These are phyloP conservation scores for Torymus texanus DNA, from an alignment of 2,888 invertebrate species.

Conservation along the genomic window DNA sequence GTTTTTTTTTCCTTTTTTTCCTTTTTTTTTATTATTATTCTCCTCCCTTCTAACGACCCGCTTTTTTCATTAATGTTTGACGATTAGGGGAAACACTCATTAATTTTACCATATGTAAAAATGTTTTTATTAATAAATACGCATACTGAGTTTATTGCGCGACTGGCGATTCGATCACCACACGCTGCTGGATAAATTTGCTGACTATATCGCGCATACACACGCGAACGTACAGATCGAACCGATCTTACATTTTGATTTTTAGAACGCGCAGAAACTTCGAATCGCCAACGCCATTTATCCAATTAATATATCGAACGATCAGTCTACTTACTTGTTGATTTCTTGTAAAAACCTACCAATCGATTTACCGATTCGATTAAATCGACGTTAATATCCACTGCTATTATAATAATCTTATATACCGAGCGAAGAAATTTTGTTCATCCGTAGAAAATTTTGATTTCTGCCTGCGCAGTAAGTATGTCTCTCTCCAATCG, in stretches of 20 bases:
- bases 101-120: conserved; percentile 9
- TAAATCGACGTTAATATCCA: conserved; percentile 46
- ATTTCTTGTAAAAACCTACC: conserved; percentile 34
- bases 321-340: conserved; percentile 56
- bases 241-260: conserved; percentile 4
- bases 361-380: conserved; percentile 58
- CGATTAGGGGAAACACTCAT: conserved; percentile 51
- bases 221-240: too few relatives aligned
- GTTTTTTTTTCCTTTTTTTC: conserved; percentile 5
- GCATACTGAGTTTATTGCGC: conserved; percentile 25
- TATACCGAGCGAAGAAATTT: conserved; percentile 9
- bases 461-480: not conserved
- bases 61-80: conserved; percentile 30
- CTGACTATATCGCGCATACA: too few relatives aligned
- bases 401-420: not conserved
- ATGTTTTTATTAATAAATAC: conserved; percentile 32
- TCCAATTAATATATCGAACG: conserved; percentile 55
- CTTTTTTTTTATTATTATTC: too few relatives aligned
- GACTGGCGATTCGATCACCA: conserved; percentile 39
- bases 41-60: conserved; percentile 46
- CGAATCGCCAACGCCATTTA: conserved; percentile 36
- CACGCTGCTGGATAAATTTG: not conserved
- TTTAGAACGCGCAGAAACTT: not conserved
- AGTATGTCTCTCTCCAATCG: too few relatives aligned
- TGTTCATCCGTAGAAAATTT: not conserved